A percentile compares a stretch with the other conserved stretches of the same genome.
phyloP scores from a whole-genome alignment of 2,888 invertebrate genomes.

The Argyresthia albistria region DNA sequence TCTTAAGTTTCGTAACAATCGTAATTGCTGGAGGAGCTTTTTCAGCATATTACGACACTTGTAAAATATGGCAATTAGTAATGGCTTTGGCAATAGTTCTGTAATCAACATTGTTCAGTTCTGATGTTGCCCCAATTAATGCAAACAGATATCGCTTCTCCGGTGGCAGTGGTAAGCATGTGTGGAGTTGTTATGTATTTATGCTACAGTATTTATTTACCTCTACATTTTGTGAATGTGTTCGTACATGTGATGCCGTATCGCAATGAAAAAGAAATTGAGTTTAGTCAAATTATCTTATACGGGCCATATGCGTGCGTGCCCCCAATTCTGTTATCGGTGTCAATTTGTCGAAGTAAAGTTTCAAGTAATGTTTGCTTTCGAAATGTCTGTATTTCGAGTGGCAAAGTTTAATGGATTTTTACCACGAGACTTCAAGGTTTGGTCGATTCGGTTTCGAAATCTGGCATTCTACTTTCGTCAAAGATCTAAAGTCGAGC shows the following conservation, averaged over 20 bases:
- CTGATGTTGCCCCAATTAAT: not conserved
- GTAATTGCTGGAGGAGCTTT: too few species aligned
- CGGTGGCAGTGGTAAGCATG: not conserved
- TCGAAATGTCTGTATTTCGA: conserved; percentile 5
- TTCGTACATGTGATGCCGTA: conserved; percentile 7
- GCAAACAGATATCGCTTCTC: not conserved
- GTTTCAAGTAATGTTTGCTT: conserved; percentile 20
- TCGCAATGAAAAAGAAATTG: conserved; percentile 20
- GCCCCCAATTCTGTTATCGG: conserved; percentile 30
- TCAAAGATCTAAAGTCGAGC: not conserved
- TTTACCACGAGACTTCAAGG: not conserved
- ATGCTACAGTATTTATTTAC: too few species aligned
- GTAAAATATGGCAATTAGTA: too few species aligned
- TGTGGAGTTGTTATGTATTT: too few species aligned
- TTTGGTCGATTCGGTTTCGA: not conserved
- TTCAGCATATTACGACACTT: too few species aligned
- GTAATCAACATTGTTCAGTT: too few species aligned
- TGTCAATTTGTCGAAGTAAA: conserved; percentile 31
- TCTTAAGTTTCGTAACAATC: too few species aligned
- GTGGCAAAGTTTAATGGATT: too few species aligned
- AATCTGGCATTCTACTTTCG: not conserved
- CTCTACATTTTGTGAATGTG: too few species aligned
- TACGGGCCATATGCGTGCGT: conserved; percentile 14
- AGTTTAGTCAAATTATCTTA: conserved; percentile 28
- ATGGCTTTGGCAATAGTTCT: too few species aligned